Conservation (phyloP, 2,113 vertebrate genomes). For the Cephalopholis sonnerati region DNA sequence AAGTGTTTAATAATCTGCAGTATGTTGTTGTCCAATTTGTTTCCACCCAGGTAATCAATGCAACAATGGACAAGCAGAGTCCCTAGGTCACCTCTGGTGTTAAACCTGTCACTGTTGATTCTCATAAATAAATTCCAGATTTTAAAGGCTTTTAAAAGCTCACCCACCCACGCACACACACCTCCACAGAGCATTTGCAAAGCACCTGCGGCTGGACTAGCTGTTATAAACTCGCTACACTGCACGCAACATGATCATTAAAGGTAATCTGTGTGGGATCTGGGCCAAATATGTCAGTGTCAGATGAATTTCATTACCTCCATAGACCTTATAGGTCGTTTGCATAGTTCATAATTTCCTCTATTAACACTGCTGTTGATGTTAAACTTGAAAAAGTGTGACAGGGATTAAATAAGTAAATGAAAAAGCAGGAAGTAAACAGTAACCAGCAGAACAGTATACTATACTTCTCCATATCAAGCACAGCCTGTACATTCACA, state of each 20-base stretch:
- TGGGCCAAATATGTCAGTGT: conserved; percentile 27
- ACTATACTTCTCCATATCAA: not conserved
- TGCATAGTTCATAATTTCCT: not conserved
- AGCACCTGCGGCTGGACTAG: conserved; percentile 36
- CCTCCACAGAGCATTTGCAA: conserved; percentile 24
- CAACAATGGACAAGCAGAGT: not conserved
- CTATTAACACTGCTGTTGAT: conserved; percentile 13
- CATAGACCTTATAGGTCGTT: not conserved
- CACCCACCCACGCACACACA: conserved; percentile 5
- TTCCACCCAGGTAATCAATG: conserved; percentile 5
- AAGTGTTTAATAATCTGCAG: not conserved
- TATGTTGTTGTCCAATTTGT: not conserved
- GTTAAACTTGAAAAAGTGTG: not conserved
- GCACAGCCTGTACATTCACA: not conserved
- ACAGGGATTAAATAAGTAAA: not conserved
- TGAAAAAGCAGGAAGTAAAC: conserved; percentile 10
- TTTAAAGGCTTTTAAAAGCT: conserved; percentile 54
- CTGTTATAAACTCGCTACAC: conserved; percentile 25
- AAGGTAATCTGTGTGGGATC: conserved; percentile 49
- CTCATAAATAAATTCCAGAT: conserved; percentile 54
- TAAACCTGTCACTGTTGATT: conserved; percentile 44
- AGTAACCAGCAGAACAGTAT: not conserved
- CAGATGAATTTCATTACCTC: conserved; percentile 20
- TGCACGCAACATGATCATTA: conserved; percentile 53
- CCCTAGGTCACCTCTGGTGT: conserved; percentile 16